Evolutionary conservation across 2,113 vertebrate genomes (phyloP), one percentile per base, ranked within the genome.

Genomic region (Hiodon tergisus): DNA sequence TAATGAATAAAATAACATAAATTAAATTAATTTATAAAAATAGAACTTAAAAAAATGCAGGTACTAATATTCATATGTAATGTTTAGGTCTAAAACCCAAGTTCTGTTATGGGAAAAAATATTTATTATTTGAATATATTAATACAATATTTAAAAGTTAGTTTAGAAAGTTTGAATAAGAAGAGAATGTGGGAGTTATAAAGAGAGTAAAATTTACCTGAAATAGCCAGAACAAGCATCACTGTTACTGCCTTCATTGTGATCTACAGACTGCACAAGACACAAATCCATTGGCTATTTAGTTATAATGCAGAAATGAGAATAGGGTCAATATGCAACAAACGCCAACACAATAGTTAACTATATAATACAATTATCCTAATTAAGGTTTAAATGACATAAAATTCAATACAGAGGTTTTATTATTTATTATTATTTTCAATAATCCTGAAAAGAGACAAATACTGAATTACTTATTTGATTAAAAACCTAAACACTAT

Each of bases 241-340:
- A 67, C 16, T 55, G 61, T 31, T 5, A 66, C 61, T 8, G 16
- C 11, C 16, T 65, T 74, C 72, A 74, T 74, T 61, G 62, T 74
- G 50, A 31, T 10, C 57, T 17, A 48, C 58, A 7, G 14, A 72
- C 70, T 72, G 58, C 63, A 66, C 11, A 66, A 10, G 31, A 47
- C 61, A 63, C 61, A 63, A 63, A 31, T 31, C 31, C 31, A 31
- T 31, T 31, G 31, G 31, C 31, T 31, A 31, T 31, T 31, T 31
- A 31, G 31, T 31, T 0, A 31, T 31, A 31, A 31, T 31, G 31
- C 31, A 2, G 31, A 31, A 31, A 31, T 31, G 31, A 31, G 31
- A 31, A 31, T 31, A 0, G 31, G 31, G 31, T 1, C 31, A 31
- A 31, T 31, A 31, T 31, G 31, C 31, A 31, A 31, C 0, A 31